A percentile compares a stretch with the other conserved stretches of the same genome.
phyloP scores from a whole-genome alignment of 2,888 invertebrate genomes.

The Drosophila birchii region DNA sequence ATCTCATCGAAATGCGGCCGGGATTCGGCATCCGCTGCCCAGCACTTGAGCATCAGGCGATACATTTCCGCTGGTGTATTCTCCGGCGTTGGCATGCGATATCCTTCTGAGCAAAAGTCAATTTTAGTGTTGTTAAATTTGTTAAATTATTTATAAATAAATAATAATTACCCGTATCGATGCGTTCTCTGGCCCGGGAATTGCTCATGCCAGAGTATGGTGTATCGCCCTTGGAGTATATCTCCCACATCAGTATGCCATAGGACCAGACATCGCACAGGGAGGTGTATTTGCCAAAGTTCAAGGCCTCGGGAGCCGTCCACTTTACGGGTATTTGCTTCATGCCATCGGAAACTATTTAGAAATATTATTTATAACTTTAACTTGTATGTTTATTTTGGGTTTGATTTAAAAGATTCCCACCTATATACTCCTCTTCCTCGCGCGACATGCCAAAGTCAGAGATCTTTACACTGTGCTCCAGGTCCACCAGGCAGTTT shows the following conservation, averaged over 20 bases:
- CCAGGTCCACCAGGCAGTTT: constrained; percentile 92
- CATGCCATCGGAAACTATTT: constrained; percentile 95
- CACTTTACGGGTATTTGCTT: constrained; percentile 99
- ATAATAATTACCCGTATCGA: constrained; percentile 90
- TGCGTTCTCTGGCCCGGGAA: constrained; percentile 96
- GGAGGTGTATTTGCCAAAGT: constrained; percentile 98
- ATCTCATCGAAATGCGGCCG: constrained; percentile 97
- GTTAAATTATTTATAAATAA: too few relatives aligned
- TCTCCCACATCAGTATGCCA: constrained; percentile 98
- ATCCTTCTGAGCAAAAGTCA: constrained; percentile 87
- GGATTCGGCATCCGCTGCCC: constrained; percentile 96
- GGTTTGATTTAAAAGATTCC: too few relatives aligned
- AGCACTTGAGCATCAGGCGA: constrained; percentile 95
- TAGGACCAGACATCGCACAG: constrained; percentile 99
- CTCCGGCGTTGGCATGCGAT: constrained; percentile 96
- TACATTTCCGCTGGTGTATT: constrained; percentile 95
- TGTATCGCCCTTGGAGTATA: constrained; percentile 96
- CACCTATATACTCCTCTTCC: constrained; percentile 95
- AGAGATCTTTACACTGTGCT: constrained; percentile 96
- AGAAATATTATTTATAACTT: background rate
- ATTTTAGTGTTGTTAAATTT: background rate
- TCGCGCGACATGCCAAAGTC: constrained; percentile 99
- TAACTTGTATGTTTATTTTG: background rate
- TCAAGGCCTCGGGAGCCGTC: constrained; percentile 98
- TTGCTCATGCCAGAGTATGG: constrained; percentile 98